Base-by-base conservation (phyloP, 2,888 invertebrate species). In the Adelphocoris suturalis region DNA sequence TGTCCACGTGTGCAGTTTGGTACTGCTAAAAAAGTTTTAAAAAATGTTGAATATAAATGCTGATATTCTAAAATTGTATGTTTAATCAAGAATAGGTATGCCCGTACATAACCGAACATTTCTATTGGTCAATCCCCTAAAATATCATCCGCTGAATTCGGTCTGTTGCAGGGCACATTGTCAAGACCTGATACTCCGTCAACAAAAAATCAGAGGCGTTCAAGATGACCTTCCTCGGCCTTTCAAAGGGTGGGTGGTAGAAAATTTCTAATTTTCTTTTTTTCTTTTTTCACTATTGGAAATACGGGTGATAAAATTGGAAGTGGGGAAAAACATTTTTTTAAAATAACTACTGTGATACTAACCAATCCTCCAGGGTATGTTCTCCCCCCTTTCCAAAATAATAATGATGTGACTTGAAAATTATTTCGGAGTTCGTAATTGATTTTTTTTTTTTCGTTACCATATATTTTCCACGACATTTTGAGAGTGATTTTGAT, bases 91-190 rank as follows among this genome's bases (percentile, higher is more conserved):
- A 37, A 37, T 37, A 37, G 37, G 37, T 37, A 37, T 4, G 37
- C 37, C 37, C 37, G 37, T 37, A 37, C 37, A 37, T 37, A 37
- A 37, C 2, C 37, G 37, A 37, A 37, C 37, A 68, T 23, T 23
- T 23, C 11, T 23, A 3, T 9, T 68, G 16, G n/a, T 61, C 61
- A 61, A 68, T 68, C 23, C 19, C 23, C 76, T 23, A 37, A 76
- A 76, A 76, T 12, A 37, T 76, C 76, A 76, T 37, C 76, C 76
- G 37, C 28, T 9, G 23, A 68, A 47, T 82, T 52, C 82, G 88
- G 78, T 88, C 88, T 88, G 88, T 88, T 88, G 76, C 88, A 88
- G 88, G 88, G 88, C 88, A 88, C 47, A 88, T 13, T 46, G 61
- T 85, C 47, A 85, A 85, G 85, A 85, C 61, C 1, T 85, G 88